Evolutionary conservation across 2,888 invertebrate genomes (phyloP).

Genomic region (Carcina quercana): DNA sequence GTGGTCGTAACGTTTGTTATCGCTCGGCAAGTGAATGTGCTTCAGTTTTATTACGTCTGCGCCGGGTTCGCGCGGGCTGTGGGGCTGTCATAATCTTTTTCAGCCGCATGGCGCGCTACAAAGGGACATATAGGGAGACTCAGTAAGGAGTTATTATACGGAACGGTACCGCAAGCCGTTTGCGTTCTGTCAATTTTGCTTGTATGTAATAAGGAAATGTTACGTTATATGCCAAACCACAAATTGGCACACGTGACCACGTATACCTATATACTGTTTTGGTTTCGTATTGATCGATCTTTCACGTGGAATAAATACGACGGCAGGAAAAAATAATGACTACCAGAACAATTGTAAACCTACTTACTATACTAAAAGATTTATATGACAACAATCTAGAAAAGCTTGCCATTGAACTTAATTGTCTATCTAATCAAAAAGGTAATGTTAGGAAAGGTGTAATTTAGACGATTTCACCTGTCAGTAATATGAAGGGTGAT

Average conservation of each 20-base stretch:
- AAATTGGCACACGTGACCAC: no score
- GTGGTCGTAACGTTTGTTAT: slow-evolving; percentile 36
- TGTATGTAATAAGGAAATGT: slow-evolving; percentile 12
- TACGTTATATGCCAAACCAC: not conserved
- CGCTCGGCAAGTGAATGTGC: slow-evolving; percentile 23
- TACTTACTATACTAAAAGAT: no score
- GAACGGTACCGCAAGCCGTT: slow-evolving; percentile 39
- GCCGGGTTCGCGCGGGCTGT: slow-evolving; percentile 48
- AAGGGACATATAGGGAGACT: slow-evolving; percentile 50
- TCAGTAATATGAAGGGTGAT: slow-evolving; percentile 42
- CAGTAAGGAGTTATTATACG: slow-evolving; percentile 46
- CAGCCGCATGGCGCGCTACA: slow-evolving; percentile 58
- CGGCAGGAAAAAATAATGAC: no score
- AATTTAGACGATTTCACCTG: slow-evolving; percentile 25
- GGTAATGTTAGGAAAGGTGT: no score
- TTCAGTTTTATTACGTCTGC: slow-evolving; percentile 55
- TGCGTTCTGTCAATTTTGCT: slow-evolving; percentile 24
- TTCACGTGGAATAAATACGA: no score
- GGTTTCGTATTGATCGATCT: no score
- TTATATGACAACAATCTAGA: no score
- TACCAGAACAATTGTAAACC: no score
- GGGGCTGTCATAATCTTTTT: slow-evolving; percentile 71
- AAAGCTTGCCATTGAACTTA: no score
- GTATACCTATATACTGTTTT: no score
- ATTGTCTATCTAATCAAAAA: no score